These are phyloP conservation scores for Gorsachius magnificus DNA, from an alignment of 2,797 vertebrate genomes.

Conservation along the genomic window DNA sequence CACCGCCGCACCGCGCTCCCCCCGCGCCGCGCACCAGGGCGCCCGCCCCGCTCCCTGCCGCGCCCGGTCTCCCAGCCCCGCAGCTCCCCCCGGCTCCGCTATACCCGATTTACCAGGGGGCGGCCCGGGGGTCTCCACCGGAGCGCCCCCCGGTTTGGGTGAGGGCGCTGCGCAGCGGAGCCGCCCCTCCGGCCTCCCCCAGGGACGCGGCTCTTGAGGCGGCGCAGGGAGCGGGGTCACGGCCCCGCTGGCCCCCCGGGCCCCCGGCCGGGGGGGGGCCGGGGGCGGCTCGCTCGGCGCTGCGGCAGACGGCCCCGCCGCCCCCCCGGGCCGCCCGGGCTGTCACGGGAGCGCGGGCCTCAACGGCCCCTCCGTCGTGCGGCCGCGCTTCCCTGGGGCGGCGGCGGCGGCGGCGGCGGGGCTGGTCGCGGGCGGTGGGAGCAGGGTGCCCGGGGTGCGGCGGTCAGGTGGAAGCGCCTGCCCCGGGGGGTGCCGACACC, in stretches of 20 bases:
- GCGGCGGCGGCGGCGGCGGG: too few species aligned
- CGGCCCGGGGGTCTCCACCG: not conserved
- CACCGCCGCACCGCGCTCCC: not conserved
- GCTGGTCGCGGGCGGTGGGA: rapidly evolving
- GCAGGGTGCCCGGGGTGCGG: not conserved
- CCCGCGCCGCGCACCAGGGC: not conserved
- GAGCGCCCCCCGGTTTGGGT: too few species aligned
- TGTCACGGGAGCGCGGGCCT: not conserved
- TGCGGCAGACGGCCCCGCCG: not conserved
- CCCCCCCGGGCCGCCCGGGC: not conserved
- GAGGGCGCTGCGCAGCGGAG: not conserved
- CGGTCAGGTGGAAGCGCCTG: too few species aligned
- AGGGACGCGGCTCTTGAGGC: not conserved
- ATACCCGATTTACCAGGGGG: too few species aligned
- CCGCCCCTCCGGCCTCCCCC: too few species aligned
- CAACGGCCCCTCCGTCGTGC: not conserved
- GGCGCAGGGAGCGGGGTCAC: not conserved
- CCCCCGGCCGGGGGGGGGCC: not conserved
- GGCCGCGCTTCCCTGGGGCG: not conserved
- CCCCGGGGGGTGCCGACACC: rapidly evolving
- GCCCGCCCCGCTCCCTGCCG: not conserved
- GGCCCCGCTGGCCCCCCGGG: not conserved
- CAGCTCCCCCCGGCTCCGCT: too few species aligned
- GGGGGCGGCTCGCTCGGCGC: not conserved
- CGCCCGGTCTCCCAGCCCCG: not conserved